These are phyloP conservation scores for Mesorhabditis belari DNA, from an alignment of 2,888 invertebrate species.

Conservation along the genomic window DNA sequence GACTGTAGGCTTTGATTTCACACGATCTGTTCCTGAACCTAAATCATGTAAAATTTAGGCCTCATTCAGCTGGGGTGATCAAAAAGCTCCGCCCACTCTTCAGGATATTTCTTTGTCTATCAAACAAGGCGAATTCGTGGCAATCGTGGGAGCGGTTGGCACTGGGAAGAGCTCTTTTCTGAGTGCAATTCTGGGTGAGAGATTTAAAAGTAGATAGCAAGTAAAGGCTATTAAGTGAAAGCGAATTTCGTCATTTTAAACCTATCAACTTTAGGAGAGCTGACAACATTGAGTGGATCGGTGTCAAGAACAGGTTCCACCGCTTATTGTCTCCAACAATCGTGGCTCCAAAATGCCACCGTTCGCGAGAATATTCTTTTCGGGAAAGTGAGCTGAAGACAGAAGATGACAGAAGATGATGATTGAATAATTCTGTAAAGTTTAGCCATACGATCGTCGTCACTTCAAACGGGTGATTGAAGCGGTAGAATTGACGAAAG, in stretches of 20 bases:
- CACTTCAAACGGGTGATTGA: constrained; percentile 62
- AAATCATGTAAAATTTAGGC: background rate
- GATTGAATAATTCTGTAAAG: too few relatives aligned
- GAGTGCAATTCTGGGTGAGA: constrained; percentile 77
- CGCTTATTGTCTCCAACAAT: constrained; percentile 86
- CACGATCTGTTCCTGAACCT: too few relatives aligned
- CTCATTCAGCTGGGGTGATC: background rate
- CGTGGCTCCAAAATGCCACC: constrained; percentile 96
- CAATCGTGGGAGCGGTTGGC: constrained; percentile 53
- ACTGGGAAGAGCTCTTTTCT: constrained; percentile 65
- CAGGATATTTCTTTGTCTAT: background rate
- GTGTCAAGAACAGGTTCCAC: constrained; percentile 57
- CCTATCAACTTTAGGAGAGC: constrained; percentile 62
- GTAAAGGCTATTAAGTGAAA: background rate
- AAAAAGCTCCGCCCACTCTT: background rate
- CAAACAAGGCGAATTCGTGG: constrained; percentile 2
- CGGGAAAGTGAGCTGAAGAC: constrained; percentile 61
- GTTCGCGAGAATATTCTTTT: constrained; percentile 86
- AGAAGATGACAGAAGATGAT: too few relatives aligned
- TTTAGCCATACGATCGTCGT: background rate
- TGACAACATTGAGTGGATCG: constrained; percentile 35
- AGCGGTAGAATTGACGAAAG: constrained; percentile 80
- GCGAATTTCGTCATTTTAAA: background rate
- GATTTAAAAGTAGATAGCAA: background rate
- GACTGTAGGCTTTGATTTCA: too few relatives aligned